Evolutionary conservation across 2,113 vertebrate genomes (phyloP).

Genomic region (Calyptomena viridis): DNA sequence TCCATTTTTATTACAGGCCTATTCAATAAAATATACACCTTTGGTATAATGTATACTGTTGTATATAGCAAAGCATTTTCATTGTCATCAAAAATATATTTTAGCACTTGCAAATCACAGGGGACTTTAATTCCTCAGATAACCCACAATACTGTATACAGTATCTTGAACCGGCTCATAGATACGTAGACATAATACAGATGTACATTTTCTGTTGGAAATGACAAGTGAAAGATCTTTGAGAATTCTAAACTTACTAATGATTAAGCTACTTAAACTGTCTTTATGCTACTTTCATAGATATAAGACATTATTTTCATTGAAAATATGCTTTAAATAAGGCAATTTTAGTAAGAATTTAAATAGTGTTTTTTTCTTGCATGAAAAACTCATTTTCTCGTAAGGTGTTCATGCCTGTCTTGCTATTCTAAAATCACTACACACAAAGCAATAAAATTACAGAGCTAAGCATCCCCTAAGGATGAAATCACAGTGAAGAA

Average conservation of each 20-base stretch:
- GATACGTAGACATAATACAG: background rate
- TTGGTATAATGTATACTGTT: constrained; percentile 57
- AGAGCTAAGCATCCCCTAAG: constrained; percentile 51
- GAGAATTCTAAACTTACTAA: constrained; percentile 7
- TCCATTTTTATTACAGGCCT: constrained; percentile 40
- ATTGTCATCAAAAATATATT: constrained; percentile 61
- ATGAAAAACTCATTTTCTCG: background rate
- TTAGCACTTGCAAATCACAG: constrained; percentile 47
- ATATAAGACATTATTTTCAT: constrained; percentile 58
- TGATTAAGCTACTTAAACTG: constrained; percentile 1
- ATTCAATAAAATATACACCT: constrained; percentile 64
- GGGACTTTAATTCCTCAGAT: constrained; percentile 28
- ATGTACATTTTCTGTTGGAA: background rate
- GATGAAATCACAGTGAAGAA: constrained; percentile 64
- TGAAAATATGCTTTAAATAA: constrained; percentile 64
- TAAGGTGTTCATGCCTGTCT: constrained; percentile 2
- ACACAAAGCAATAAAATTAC: constrained; percentile 47
- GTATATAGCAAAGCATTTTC: constrained; percentile 58
- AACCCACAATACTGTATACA: constrained; percentile 10
- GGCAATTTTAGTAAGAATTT: constrained; percentile 52
- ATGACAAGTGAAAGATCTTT: constrained; percentile 7
- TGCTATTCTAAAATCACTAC: constrained; percentile 19
- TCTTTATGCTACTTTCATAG: constrained; percentile 32
- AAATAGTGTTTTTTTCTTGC: background rate
- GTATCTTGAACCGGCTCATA: background rate